These are phyloP conservation scores for Brachyistius frenatus DNA, from an alignment of 2,113 vertebrate genomes.

Conservation along the genomic window DNA sequence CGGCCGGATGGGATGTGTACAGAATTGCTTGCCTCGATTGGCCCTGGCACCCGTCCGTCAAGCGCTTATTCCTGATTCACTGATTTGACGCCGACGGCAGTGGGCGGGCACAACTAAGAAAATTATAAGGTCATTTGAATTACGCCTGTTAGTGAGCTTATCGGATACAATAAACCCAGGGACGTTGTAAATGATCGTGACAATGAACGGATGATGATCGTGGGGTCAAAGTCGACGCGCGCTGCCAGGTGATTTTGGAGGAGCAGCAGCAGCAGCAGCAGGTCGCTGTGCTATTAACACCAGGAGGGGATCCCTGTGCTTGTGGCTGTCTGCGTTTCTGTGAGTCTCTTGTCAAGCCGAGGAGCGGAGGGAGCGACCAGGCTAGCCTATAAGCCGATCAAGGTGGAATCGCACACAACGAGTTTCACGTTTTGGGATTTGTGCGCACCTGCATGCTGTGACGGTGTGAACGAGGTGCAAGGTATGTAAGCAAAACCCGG, in stretches of 20 bases:
- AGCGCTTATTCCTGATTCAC: constrained; percentile 38
- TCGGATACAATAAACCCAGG: constrained; percentile 62
- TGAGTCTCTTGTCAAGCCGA: constrained; percentile 42
- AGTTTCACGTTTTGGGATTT: constrained; percentile 62
- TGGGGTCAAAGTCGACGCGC: constrained; percentile 72
- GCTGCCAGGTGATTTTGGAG: constrained; percentile 13
- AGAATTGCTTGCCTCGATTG: constrained; percentile 47
- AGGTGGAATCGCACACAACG: constrained; percentile 71
- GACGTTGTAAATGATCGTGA: constrained; percentile 45
- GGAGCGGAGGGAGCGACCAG: constrained; percentile 57
- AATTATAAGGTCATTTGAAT: constrained; percentile 90
- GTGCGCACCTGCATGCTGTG: constrained; percentile 61
- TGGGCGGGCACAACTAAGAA: constrained; percentile 79
- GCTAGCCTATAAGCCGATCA: constrained; percentile 83
- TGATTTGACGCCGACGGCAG: constrained; percentile 64
- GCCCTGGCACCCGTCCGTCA: constrained; percentile 59
- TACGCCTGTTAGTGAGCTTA: constrained; percentile 68
- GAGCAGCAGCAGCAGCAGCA: constrained; percentile 28
- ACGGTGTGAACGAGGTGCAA: constrained; percentile 57
- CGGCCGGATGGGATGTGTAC: constrained; percentile 18
- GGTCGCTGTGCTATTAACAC: constrained; percentile 45
- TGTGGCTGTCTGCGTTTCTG: constrained; percentile 53
- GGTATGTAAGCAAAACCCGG: constrained; percentile 64
- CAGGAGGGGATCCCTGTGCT: constrained; percentile 66
- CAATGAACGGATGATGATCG: constrained; percentile 64